Conservation (phyloP, 2,888 invertebrate species). For the Drosophila algonquin region DNA sequence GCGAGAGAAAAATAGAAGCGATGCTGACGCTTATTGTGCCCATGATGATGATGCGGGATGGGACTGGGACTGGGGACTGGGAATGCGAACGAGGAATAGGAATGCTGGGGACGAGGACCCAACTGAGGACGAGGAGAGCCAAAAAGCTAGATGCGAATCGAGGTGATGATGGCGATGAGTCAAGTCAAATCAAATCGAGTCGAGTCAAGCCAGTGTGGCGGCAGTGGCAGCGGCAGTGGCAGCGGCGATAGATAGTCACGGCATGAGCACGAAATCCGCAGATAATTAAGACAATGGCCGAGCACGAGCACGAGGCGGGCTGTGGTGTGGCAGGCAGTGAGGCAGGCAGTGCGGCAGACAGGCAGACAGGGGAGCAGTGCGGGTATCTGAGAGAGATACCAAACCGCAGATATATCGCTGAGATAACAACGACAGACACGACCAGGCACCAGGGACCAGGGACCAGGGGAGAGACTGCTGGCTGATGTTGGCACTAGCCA, state of each 20-base stretch:
- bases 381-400: constrained; percentile 42
- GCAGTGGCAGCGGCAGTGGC: constrained; percentile 40
- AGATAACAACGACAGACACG: constrained; percentile 27
- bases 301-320: constrained; percentile 4
- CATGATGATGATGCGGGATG: constrained; percentile 20
- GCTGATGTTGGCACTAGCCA: background rate
- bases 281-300: constrained; percentile 75
- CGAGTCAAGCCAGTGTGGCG: constrained; percentile 60
- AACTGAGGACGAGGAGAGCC: constrained; percentile 27
- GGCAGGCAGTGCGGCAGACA: constrained; percentile 30
- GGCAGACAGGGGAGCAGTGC: constrained; percentile 23
- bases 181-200: constrained; percentile 18
- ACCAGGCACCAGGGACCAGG: constrained; percentile 16
- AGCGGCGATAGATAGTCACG: constrained; percentile 68
- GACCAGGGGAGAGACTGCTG: constrained; percentile 10
- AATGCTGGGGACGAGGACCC: constrained; percentile 8
- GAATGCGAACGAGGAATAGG: constrained; percentile 9
- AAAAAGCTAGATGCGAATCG: constrained; percentile 30
- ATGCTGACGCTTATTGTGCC: constrained; percentile 61
- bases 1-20: constrained; percentile 59
- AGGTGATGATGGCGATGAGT: constrained; percentile 45
- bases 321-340: background rate
- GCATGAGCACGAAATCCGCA: constrained; percentile 47
- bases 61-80: constrained; percentile 3
- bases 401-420: constrained; percentile 27